phyloP scores from a whole-genome alignment of 1,140 invertebrate genomes.

The Heliconius eleuchia region DNA sequence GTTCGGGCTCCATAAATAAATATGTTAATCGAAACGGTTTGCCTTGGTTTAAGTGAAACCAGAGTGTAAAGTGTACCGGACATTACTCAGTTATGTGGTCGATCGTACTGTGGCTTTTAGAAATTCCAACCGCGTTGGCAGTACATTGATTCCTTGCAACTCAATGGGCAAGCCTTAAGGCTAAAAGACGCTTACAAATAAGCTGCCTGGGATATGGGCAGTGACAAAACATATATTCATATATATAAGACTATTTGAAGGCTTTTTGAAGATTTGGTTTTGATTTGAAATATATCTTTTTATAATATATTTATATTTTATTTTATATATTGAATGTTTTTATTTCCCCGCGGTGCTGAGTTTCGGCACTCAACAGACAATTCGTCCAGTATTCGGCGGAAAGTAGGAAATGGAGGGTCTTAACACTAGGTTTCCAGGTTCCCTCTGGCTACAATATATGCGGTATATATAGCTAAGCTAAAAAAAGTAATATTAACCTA shows the following conservation, averaged over 20 bases:
- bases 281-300: not conserved
- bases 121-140: slow-evolving; percentile 30
- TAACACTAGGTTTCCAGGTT: no score
- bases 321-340: no score
- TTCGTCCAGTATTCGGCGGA: no score
- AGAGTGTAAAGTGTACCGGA: slow-evolving; percentile 30
- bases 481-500: no score
- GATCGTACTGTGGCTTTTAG: slow-evolving; percentile 33
- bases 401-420: no score
- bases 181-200: slow-evolving; percentile 47
- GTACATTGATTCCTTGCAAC: slow-evolving; percentile 39
- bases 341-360: no score
- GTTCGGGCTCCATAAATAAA: not conserved
- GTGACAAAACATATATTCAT: not conserved
- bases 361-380: no score
- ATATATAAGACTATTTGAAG: no score
- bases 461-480: no score
- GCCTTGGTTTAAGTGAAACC: slow-evolving; percentile 20
- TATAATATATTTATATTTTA: not conserved
- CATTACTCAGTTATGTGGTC: slow-evolving; percentile 30
- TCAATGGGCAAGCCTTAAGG: slow-evolving; percentile 34
- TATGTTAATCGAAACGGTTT: not conserved
- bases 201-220: slow-evolving; percentile 34
- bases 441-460: no score
- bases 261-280: no score